Conservation (phyloP, 2,113 vertebrate species). For the Platysteira castanea region DNA sequence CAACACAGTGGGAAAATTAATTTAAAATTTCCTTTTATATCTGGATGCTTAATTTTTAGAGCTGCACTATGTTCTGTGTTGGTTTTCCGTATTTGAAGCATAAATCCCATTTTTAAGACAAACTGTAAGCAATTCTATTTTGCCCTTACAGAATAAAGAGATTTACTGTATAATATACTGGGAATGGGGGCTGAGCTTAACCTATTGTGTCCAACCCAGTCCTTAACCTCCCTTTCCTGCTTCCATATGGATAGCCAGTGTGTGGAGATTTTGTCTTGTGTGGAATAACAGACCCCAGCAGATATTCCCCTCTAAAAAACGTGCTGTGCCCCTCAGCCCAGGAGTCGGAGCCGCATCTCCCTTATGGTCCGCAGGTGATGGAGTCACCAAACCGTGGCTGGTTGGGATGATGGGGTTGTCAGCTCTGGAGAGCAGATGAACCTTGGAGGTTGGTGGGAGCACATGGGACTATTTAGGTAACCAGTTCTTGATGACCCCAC, state of each 20-base stretch:
- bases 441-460: background rate
- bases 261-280: background rate
- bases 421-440: background rate
- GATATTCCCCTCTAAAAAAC: background rate
- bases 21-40: background rate
- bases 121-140: background rate
- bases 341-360: accelerated
- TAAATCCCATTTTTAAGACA: background rate
- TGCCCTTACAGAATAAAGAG: background rate
- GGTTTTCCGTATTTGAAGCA: background rate
- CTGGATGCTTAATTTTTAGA: background rate
- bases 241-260: background rate
- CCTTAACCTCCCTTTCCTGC: background rate
- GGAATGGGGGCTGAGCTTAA: background rate
- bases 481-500: background rate
- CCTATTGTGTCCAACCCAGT: background rate
- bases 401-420: background rate
- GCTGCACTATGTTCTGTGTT: background rate
- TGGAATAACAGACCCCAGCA: background rate
- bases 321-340: accelerated
- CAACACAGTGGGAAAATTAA: conserved; percentile 14
- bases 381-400: background rate
- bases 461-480: background rate
- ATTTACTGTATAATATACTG: background rate
- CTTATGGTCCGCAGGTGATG: accelerated